Base-by-base conservation (phyloP, 2,113 vertebrate genomes). In the Suricata suricatta region DNA sequence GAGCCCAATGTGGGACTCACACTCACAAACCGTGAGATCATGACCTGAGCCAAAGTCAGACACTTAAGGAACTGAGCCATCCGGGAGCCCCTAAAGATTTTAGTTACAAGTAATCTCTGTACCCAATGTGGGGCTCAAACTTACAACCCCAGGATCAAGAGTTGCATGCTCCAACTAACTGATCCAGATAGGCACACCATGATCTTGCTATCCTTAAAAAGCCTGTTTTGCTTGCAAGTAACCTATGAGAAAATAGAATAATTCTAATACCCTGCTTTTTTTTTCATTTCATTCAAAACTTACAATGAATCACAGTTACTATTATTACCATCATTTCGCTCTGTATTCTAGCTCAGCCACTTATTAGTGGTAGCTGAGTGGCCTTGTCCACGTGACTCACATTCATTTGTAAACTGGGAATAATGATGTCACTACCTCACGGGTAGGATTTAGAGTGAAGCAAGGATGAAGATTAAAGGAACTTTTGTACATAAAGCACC, bases 271-370 rank as follows among this genome's bases (percentile, higher is more conserved):
- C 71, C 31, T 11, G 52, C 25, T 88, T 69, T 89, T 54, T 88
- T 76, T 90, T 92, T 23, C 38, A 60, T 80, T 86, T 84, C 54
- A 90, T 89, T 94, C 80, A 60, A 93, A 95, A 87, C 33, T 66
- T 64, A 69, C 0, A 72, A 90, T 21, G 84, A 90, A 35, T 92
- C 88, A 60, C 27, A 17, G 3, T 50, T 94, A 41, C 2, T 76
- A 74, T 87, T 31, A 77, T 69, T 64, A 79, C 16, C 23, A 87
- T 31, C 71, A 44, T 41, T 77, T 91, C 54, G 47, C 69, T 35
- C 5, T 19, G 2, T 57, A n/a, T 47, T 71, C 63, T 35, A 82
- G 27, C 69, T 87, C 63, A 64, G 79, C 35, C n/a, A 74, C 54
- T 68, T 64, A 41, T 15, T 33, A 68, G 63, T 25, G 19, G 64